A percentile compares a stretch with the other conserved stretches of the same genome.
Evolutionary conservation across 2,797 vertebrate genomes (phyloP).

Genomic region (Muscicapa comitata): DNA sequence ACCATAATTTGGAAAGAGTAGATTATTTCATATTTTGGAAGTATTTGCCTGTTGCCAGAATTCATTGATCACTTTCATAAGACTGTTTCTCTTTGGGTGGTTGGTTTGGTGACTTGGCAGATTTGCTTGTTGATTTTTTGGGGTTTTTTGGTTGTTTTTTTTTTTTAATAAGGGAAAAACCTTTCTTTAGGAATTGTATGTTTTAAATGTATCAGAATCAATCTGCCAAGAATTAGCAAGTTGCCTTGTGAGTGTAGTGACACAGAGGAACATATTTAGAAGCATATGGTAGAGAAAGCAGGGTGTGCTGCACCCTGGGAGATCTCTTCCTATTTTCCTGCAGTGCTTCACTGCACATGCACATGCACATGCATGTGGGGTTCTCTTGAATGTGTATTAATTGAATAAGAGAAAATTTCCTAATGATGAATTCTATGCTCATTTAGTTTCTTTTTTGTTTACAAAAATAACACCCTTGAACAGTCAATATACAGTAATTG

Average conservation of each 20-base stretch:
- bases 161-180: background rate
- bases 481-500: conserved; percentile 6
- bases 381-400: conserved; percentile 43
- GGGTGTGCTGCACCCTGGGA: conserved; percentile 24
- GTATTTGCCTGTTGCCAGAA: background rate
- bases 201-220: background rate
- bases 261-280: conserved; percentile 51
- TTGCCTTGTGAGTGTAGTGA: background rate
- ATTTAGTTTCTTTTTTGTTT: conserved; percentile 44
- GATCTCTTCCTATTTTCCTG: conserved; percentile 46
- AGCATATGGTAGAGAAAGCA: conserved; percentile 50
- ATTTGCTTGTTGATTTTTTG: background rate
- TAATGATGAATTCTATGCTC: conserved; percentile 44
- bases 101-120: background rate
- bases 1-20: background rate
- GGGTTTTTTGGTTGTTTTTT: fast-evolving
- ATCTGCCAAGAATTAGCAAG: conserved; percentile 9
- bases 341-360: background rate
- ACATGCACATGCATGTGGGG: background rate
- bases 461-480: conserved; percentile 35
- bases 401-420: conserved; percentile 23
- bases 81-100: background rate
- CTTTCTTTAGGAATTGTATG: background rate
- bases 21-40: background rate
- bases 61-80: background rate